Conservation (phyloP, 2,797 vertebrate species). For the Macropus fuliginosus region DNA sequence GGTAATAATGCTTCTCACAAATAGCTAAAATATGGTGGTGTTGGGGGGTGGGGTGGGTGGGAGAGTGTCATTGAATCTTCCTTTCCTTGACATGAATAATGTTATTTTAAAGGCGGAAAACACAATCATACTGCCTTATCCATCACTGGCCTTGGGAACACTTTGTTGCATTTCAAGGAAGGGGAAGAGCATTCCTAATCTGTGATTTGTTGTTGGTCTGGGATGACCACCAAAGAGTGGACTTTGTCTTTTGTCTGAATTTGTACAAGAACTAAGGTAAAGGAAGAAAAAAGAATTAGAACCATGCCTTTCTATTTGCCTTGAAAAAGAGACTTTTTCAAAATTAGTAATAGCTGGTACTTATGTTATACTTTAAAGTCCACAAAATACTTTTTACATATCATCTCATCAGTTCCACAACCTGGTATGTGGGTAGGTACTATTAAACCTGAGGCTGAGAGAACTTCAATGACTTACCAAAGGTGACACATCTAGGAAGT, state of each 20-base stretch:
- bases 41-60: too few species aligned
- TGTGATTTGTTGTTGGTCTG: not conserved
- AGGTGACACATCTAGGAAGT: not conserved
- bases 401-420: not conserved
- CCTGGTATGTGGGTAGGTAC: not conserved
- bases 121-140: not conserved
- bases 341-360: not conserved
- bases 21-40: not conserved
- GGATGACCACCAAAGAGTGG: not conserved
- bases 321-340: not conserved
- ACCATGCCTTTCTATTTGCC: not conserved
- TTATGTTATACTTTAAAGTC: not conserved
- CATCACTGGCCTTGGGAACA: not conserved
- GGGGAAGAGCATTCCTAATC: not conserved
- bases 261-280: not conserved
- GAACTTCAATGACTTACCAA: not conserved
- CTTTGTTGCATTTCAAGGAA: not conserved
- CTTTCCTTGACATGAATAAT: not conserved
- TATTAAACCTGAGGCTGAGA: not conserved
- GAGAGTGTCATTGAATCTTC: not conserved
- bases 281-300: not conserved
- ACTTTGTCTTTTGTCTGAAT: not conserved
- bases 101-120: not conserved
- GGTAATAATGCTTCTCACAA: not conserved
- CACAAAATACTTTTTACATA: not conserved